These are phyloP conservation scores for Monopterus albus DNA, from an alignment of 2,113 vertebrate genomes.

Conservation along the genomic window DNA sequence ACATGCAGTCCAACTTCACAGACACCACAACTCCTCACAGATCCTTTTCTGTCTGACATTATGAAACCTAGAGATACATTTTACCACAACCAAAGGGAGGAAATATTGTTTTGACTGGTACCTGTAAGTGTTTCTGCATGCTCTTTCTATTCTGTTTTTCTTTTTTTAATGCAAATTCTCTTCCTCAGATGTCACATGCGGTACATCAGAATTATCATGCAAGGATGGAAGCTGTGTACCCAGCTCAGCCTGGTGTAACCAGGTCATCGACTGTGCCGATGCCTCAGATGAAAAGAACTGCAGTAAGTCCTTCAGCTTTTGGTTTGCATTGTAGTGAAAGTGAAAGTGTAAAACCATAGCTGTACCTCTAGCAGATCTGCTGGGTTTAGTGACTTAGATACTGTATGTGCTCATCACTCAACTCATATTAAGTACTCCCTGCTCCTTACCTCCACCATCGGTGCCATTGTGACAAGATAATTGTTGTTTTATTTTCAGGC, in stretches of 20 bases:
- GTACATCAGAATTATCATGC: constrained; percentile 88
- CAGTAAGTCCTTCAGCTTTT: constrained; percentile 84
- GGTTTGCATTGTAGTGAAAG: constrained; percentile 29
- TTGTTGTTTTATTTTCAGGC: constrained; percentile 84
- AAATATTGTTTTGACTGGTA: constrained; percentile 32
- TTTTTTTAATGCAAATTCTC: constrained; percentile 66
- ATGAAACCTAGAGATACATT: constrained; percentile 36
- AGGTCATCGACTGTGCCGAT: constrained; percentile 94
- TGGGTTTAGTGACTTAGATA: constrained; percentile 25
- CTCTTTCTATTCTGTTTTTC: constrained; percentile 24
- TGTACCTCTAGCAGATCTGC: background rate
- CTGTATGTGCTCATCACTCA: background rate
- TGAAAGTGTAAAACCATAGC: constrained; percentile 2
- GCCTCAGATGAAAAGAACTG: constrained; percentile 96
- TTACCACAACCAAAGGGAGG: constrained; percentile 8
- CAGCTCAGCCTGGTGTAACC: constrained; percentile 92
- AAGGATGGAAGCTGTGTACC: constrained; percentile 91
- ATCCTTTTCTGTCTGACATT: background rate
- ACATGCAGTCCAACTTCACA: background rate
- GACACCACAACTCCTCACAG: background rate
- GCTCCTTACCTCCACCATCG: background rate
- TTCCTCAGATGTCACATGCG: constrained; percentile 87
- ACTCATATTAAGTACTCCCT: constrained; percentile 23
- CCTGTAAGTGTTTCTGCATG: constrained; percentile 28
- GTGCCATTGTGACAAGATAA: no score